These are phyloP conservation scores for Numida meleagris DNA, from an alignment of 2,113 vertebrate species.

Conservation along the genomic window DNA sequence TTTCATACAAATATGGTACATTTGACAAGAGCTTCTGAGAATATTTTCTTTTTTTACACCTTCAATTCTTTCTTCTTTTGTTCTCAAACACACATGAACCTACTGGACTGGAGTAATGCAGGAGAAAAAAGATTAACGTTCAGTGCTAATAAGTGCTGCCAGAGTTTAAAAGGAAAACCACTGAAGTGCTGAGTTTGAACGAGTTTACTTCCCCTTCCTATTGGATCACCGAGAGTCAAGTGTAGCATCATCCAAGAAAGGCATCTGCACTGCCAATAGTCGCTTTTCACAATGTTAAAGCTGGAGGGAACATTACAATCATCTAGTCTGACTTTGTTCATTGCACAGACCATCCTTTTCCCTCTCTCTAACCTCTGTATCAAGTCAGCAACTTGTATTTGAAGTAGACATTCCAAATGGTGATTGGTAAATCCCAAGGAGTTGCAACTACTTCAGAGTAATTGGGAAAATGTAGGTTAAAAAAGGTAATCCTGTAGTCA, in stretches of 20 bases:
- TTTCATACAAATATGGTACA: slow-evolving; percentile 86
- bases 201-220: slow-evolving; percentile 7
- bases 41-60: slow-evolving; percentile 71
- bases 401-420: neutral
- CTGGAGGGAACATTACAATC: neutral
- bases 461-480: neutral
- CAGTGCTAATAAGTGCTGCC: slow-evolving; percentile 45
- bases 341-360: neutral
- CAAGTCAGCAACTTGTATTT: neutral
- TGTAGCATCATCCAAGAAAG: neutral
- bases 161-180: slow-evolving; percentile 45
- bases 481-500: neutral
- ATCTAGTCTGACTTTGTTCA: neutral
- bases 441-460: neutral
- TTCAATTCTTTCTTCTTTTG: slow-evolving; percentile 50
- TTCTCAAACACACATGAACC: slow-evolving; percentile 67
- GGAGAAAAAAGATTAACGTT: slow-evolving; percentile 21
- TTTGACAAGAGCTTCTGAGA: slow-evolving; percentile 71
- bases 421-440: neutral
- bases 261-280: neutral
- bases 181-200: slow-evolving; percentile 32
- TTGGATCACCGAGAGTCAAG: neutral
- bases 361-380: neutral
- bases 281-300: neutral
- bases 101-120: slow-evolving; percentile 49